These are phyloP conservation scores for Brachystomella parvula DNA, from an alignment of 1,140 invertebrate species.

Conservation along the genomic window DNA sequence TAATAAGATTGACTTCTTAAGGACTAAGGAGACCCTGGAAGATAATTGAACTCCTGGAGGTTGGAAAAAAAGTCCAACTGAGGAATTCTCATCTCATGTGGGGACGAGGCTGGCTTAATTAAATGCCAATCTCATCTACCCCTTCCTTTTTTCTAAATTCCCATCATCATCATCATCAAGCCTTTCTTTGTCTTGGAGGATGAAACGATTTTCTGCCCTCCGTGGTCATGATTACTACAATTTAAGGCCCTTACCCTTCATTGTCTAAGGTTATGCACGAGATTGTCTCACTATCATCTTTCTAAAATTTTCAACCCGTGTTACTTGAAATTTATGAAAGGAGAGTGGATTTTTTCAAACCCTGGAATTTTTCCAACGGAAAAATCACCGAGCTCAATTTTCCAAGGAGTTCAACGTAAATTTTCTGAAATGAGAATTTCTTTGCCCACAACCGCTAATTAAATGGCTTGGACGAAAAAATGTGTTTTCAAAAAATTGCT, in stretches of 20 bases:
- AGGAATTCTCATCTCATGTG: neutral
- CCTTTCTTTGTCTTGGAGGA: neutral
- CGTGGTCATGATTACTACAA: neutral
- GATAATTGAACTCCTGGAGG: neutral
- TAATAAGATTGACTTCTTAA: neutral
- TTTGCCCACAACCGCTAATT: too few relatives aligned
- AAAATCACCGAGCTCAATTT: too few relatives aligned
- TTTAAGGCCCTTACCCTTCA: neutral
- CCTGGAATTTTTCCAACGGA: too few relatives aligned
- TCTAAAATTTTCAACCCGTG: too few relatives aligned
- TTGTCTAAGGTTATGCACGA: neutral
- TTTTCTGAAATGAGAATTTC: too few relatives aligned
- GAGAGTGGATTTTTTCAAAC: too few relatives aligned
- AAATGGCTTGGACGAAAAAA: too few relatives aligned
- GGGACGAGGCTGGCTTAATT: slow-evolving; percentile 8
- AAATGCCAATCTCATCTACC: slow-evolving; percentile 15
- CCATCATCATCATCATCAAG: slow-evolving; percentile 6
- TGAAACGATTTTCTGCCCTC: neutral
- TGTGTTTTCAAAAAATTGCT: too few relatives aligned
- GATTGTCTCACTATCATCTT: neutral
- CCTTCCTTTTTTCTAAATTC: neutral
- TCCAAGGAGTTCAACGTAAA: too few relatives aligned
- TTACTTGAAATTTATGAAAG: too few relatives aligned
- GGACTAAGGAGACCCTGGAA: neutral
- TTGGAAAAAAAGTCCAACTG: neutral